Evolutionary conservation across 2,888 invertebrate genomes (phyloP).

Genomic region (Troides helena): DNA sequence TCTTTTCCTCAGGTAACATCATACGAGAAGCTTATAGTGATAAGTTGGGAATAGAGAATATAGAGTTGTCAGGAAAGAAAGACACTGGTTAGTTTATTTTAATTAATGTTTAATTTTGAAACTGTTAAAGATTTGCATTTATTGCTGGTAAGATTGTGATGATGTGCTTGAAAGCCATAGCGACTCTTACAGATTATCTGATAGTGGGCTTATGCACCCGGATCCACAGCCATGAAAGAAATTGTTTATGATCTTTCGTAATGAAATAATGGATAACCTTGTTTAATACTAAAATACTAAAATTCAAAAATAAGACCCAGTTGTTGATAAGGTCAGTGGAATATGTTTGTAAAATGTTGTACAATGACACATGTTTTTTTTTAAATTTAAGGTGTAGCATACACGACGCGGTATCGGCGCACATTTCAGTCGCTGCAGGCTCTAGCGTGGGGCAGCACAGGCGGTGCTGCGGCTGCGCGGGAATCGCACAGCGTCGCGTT

Average conservation of each 20-base stretch:
- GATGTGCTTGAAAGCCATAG: no score
- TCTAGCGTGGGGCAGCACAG: slow-evolving; percentile 80
- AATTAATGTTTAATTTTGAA: background rate
- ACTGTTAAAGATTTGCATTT: background rate
- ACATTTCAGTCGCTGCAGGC: slow-evolving; percentile 94
- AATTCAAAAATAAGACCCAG: no score
- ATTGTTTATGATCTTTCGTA: no score
- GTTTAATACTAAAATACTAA: no score
- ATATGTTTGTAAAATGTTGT: background rate
- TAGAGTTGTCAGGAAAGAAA: slow-evolving; percentile 58
- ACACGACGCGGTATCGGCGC: slow-evolving; percentile 91
- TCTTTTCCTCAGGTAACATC: slow-evolving; percentile 59
- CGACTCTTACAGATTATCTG: no score
- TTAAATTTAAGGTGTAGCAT: slow-evolving; percentile 79
- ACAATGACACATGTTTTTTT: background rate
- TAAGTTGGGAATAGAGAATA: slow-evolving; percentile 53
- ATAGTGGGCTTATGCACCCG: no score
- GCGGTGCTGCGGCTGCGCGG: slow-evolving; percentile 80
- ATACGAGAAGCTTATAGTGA: slow-evolving; percentile 66
- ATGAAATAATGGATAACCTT: no score
- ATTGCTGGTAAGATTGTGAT: background rate
- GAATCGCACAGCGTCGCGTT: slow-evolving; percentile 91
- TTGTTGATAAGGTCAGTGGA: no score
- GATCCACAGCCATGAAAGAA: no score
- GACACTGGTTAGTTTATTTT: slow-evolving; percentile 49